Percentiles rank a stretch among this genome's conserved stretches.
Conservation (phyloP, 2,888 invertebrate species). For the Monoplex corrugatus region DNA sequence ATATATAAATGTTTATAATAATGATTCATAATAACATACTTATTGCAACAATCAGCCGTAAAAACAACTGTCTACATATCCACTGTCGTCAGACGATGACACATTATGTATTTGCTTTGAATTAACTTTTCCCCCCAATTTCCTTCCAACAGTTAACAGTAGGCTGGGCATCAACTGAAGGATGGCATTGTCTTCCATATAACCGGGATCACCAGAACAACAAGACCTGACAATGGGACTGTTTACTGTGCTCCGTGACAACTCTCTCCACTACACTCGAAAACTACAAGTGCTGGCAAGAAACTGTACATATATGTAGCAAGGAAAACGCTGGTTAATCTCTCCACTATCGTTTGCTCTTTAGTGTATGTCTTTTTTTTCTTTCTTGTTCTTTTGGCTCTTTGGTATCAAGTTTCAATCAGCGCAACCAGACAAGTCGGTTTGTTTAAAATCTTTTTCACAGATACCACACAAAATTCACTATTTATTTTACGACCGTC, state of each 20-base stretch:
- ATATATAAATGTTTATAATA: neutral
- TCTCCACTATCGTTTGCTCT: neutral
- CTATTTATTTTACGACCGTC: too few relatives aligned
- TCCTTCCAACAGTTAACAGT: neutral
- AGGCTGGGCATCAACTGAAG: neutral
- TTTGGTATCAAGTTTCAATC: slow-evolving; percentile 32
- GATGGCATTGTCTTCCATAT: neutral
- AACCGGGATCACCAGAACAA: neutral
- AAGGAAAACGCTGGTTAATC: neutral
- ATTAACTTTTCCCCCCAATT: neutral
- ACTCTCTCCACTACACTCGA: neutral
- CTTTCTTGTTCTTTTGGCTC: neutral
- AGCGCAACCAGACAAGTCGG: slow-evolving; percentile 23
- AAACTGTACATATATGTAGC: slow-evolving; percentile 24
- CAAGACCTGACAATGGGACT: neutral
- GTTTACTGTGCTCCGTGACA: slow-evolving; percentile 19
- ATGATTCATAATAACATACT: neutral
- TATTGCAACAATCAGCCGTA: slow-evolving; percentile 8
- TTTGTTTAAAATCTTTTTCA: too few relatives aligned
- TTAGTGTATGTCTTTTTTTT: neutral
- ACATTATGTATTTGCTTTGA: neutral
- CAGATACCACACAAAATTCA: too few relatives aligned
- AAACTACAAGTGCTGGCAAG: slow-evolving; percentile 42
- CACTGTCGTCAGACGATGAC: neutral
- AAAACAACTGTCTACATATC: neutral